Conservation (phyloP, 2,888 invertebrate genomes). For the Pimpla rufipes region DNA sequence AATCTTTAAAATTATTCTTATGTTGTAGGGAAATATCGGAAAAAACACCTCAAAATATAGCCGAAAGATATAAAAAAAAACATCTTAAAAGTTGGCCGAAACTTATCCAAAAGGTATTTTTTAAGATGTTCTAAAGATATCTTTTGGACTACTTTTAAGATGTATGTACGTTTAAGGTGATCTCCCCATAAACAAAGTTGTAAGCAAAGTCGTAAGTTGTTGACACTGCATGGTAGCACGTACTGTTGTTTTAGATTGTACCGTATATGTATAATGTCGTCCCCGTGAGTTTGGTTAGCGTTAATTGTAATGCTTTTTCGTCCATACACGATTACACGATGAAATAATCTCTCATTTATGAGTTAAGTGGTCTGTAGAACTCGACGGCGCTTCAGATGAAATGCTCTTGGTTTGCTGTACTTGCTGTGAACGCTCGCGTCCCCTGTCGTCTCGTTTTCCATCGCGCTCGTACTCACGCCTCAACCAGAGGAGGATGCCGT, state of each 20-base stretch:
- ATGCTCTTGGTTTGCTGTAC: conserved; percentile 78
- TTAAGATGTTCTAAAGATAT: too few species aligned
- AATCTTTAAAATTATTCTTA: too few species aligned
- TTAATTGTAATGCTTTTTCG: conserved; percentile 84
- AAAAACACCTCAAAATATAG: too few species aligned
- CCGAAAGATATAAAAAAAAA: too few species aligned
- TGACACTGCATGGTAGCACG: neutral
- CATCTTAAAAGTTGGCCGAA: too few species aligned
- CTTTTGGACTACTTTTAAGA: too few species aligned
- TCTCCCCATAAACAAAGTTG: neutral
- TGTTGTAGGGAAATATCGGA: too few species aligned
- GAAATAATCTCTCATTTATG: conserved; percentile 85
- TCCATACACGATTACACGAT: conserved; percentile 84
- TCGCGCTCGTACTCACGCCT: conserved; percentile 41
- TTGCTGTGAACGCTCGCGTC: conserved; percentile 73
- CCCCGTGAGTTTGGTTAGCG: conserved; percentile 80
- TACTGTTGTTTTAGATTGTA: neutral
- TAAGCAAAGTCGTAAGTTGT: neutral
- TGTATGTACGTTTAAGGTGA: too few species aligned
- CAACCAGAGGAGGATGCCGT: conserved; percentile 32
- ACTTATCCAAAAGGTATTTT: too few species aligned
- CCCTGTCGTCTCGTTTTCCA: conserved; percentile 55
- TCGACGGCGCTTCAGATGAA: conserved; percentile 84
- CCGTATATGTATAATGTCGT: conserved; percentile 58
- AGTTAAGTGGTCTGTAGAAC: conserved; percentile 84